These are phyloP conservation scores for Agrilus mali DNA, from an alignment of 2,888 invertebrate genomes.

Conservation along the genomic window DNA sequence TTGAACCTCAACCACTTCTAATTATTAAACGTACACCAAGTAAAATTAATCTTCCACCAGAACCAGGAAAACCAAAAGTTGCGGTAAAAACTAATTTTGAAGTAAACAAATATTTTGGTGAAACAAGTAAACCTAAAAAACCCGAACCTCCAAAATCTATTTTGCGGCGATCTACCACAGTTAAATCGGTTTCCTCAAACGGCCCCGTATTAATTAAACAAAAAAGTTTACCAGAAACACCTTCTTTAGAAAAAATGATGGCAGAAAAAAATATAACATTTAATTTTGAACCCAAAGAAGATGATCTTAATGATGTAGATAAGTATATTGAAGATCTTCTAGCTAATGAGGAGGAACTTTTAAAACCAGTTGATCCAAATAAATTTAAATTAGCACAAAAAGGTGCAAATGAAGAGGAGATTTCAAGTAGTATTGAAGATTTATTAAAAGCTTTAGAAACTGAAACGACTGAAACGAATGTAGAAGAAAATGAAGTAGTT, in stretches of 20 bases:
- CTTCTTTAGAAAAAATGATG: constrained; percentile 8
- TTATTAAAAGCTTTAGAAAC: constrained; percentile 30
- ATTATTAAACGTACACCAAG: constrained; percentile 34
- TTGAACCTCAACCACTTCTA: constrained; percentile 28
- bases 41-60: constrained; percentile 30
- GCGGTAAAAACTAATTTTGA: constrained; percentile 26
- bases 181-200: constrained; percentile 8
- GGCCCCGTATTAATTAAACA: constrained; percentile 20
- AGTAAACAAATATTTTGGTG: constrained; percentile 33
- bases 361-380: constrained; percentile 27
- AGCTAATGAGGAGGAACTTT: constrained; percentile 29
- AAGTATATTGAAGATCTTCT: constrained; percentile 32
- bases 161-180: constrained; percentile 17
- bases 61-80: constrained; percentile 31
- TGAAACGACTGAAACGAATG: constrained; percentile 27
- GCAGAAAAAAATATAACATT: constrained; percentile 17
- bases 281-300: constrained; percentile 33
- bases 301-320: constrained; percentile 29
- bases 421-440: constrained; percentile 33
- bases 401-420: constrained; percentile 18
- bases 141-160: constrained; percentile 11
- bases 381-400: constrained; percentile 17
- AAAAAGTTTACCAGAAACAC: constrained; percentile 23
- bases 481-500: constrained; percentile 7
- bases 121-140: constrained; percentile 14